Percentiles rank a stretch among this genome's conserved stretches.
Conservation (phyloP, 2,888 invertebrate genomes). For the Argyra leucocephala region DNA sequence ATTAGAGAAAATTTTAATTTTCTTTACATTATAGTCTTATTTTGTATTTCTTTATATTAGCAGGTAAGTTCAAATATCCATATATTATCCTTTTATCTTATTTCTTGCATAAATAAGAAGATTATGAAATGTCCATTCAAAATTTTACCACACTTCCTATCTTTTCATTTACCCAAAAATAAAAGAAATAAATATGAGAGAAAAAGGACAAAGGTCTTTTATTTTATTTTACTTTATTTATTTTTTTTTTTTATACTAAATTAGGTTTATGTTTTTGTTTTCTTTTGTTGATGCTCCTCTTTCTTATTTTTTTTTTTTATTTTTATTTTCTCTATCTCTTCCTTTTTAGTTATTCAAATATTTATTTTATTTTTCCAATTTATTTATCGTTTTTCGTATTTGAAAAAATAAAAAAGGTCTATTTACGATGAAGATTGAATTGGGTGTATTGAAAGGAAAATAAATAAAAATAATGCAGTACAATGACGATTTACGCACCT, state of each 20-base stretch:
- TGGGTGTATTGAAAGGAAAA: not conserved
- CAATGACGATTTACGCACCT: no score
- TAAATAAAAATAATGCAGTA: not conserved
- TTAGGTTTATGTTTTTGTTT: not conserved
- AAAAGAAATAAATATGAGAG: not conserved
- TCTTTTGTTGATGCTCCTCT: not conserved
- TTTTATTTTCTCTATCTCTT: not conserved
- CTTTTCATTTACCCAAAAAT: not conserved
- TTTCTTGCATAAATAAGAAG: not conserved
- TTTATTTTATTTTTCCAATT: conserved; percentile 1
- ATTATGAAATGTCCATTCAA: not conserved
- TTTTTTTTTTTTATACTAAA: not conserved
- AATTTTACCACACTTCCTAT: not conserved
- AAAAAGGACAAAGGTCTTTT: not conserved
- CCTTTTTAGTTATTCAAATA: not conserved
- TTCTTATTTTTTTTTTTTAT: no score
- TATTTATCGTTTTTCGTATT: not conserved
- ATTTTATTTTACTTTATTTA: not conserved
- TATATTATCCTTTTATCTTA: not conserved
- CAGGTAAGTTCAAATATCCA: not conserved
- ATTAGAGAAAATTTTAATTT: no score
- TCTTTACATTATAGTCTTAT: not conserved
- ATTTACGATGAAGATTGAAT: not conserved
- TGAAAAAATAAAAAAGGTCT: not conserved
- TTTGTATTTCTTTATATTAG: not conserved